Conservation (phyloP, 2,797 vertebrate species). For the Eulemur albifrons region DNA sequence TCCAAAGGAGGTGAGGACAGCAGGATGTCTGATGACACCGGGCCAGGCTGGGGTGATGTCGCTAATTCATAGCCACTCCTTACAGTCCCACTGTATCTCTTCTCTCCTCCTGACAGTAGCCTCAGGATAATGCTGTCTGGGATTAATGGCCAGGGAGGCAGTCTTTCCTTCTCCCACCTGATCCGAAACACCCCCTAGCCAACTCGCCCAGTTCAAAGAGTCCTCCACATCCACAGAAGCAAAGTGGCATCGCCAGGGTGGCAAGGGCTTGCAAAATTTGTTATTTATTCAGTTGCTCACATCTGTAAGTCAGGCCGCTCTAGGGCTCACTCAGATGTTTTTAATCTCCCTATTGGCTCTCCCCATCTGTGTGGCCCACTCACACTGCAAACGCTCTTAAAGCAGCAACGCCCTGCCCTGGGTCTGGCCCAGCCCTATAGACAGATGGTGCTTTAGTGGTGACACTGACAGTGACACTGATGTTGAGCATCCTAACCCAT, state of each 20-base stretch:
- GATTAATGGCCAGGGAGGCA: not conserved
- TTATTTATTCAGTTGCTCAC: not conserved
- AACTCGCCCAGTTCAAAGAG: not conserved
- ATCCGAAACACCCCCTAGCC: not conserved
- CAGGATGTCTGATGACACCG: not conserved
- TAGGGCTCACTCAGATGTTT: not conserved
- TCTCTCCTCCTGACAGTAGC: not conserved
- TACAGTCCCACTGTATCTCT: not conserved
- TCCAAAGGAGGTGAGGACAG: not conserved
- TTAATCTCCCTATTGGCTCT: conserved; percentile 32
- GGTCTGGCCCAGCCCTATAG: not conserved
- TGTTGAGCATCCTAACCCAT: not conserved
- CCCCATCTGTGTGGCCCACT: not conserved
- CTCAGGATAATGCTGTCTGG: not conserved
- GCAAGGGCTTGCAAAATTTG: not conserved
- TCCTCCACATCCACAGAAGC: not conserved
- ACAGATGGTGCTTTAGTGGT: conserved; percentile 19
- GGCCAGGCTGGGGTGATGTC: not conserved
- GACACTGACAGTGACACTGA: not conserved
- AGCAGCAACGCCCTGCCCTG: not conserved
- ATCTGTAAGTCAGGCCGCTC: conserved; percentile 8
- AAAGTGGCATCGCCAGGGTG: not conserved
- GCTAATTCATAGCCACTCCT: not conserved
- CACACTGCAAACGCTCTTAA: not conserved
- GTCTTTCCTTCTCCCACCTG: not conserved